Evolutionary conservation across 2,888 invertebrate species (phyloP), one percentile per base, ranked within the genome.

Genomic region (Cerastoderma edule): DNA sequence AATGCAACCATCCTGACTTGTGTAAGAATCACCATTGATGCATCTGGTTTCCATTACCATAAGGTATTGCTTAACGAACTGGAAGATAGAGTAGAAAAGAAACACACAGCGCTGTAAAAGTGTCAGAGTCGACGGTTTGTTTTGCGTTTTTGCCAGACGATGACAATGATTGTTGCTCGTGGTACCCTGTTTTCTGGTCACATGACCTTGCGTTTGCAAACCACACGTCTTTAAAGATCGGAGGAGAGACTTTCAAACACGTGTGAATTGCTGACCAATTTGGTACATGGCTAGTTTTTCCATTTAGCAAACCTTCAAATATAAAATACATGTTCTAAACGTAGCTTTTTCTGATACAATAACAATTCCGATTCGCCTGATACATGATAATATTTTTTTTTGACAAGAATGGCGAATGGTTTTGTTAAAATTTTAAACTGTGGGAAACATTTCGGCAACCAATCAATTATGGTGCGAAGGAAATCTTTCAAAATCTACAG

Each of bases 241-340:
- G 60, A 60, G 60, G 60, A 60, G 60, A 22, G n/a, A 39, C 24
- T 27, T 60, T 13, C 1, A 60, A 39, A 39, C 60, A 60, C 27
- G 0, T 1, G 33, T n/a, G 24, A 13, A 39, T 60, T n/a, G 60
- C 3, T 32, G 16, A 22, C 32, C 39, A n/a, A n/a, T 35, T 5
- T 13, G 24, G 16, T 39, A 22, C n/a, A 8, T 22, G 3, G 3
- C n/a, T 27, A 13, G 19, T 24, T 53, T 1, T 24, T 2, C 24
- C 1, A 10, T 53, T 8, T 19, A 2, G 10, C 2, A 53, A 22
- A n/a, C 2, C 2, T 53, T 1, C 10, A 2, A 22, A 2, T 4
- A 10, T 8, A 2, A 53, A 2, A 53, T 19, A 24, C 24, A 53
- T 53, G 1, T 22, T 24, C 1, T 53, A 4, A 22, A 10, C 10